A percentile compares a stretch with the other conserved stretches of the same genome.
Conservation (phyloP, 2,888 invertebrate genomes). For the Galeruca laticollis region DNA sequence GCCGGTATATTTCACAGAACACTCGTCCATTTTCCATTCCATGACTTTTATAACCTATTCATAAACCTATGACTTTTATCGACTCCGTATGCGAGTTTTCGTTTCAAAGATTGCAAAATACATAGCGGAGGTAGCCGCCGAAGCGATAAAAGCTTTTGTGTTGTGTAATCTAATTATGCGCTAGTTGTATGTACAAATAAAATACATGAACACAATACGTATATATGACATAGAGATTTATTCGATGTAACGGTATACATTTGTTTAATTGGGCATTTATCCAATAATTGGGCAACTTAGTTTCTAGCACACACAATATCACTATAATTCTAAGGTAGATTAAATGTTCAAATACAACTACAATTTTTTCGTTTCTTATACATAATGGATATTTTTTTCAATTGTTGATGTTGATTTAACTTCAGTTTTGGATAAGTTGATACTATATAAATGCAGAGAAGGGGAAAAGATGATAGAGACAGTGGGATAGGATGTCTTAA, state of each 20-base stretch:
- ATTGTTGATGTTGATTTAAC: no score
- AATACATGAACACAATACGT: background rate
- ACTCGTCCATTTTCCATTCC: slow-evolving; percentile 36
- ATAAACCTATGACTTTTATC: slow-evolving; percentile 37
- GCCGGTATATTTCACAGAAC: slow-evolving; percentile 35
- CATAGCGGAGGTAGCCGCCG: background rate
- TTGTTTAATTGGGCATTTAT: no score
- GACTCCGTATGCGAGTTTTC: slow-evolving; percentile 28
- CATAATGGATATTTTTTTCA: no score
- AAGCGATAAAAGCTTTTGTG: slow-evolving; percentile 2
- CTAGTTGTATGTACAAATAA: slow-evolving; percentile 1
- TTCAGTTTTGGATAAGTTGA: no score
- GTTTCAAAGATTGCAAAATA: slow-evolving; percentile 14
- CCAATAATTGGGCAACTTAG: no score
- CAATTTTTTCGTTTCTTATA: no score
- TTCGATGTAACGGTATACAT: background rate
- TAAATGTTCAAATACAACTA: no score
- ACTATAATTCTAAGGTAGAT: no score
- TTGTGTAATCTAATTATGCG: background rate
- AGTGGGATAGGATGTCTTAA: no score
- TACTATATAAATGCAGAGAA: no score
- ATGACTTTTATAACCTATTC: slow-evolving; percentile 37
- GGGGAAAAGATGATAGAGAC: no score
- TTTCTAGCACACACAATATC: no score
- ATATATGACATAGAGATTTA: background rate